Evolutionary conservation across 2,113 vertebrate genomes (phyloP), one percentile per base, ranked within the genome.

Genomic region (Phainopepla nitens): DNA sequence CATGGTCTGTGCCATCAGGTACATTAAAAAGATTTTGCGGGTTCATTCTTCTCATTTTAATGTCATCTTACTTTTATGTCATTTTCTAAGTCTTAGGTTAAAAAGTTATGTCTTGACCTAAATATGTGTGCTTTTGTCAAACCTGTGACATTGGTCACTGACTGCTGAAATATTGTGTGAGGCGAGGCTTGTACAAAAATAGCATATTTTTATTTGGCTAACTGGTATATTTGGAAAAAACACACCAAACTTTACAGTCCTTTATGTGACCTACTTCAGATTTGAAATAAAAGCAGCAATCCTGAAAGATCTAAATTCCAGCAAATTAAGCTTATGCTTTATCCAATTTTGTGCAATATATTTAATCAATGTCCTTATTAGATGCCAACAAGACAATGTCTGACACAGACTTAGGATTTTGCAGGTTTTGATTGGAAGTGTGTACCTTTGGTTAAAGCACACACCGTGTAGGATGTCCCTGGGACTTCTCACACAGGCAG

Each of bases 401-500:
- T 2, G 2, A 44, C 11, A 50, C 0, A 1, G 50, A 78, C 82
- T 57, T 70, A 29, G 41, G 41, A 20, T 61, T 69, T 65, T 73
- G 16, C 78, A 70, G n/a, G n/a, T 65, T 85, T 70, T 65, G 50
- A 51, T 72, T 0, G 2, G 49, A 69, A 65, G 18, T 36, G 33
- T 73, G 90, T 81, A 47, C 23, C n/a, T 72, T 58, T 50, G n/a
- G 36, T 51, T 75, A 73, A 94, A 82, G 61, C 42, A 91, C 20
- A 65, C 13, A 44, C 17, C 1, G 0, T 15, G 10, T 7, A 82
- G 45, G 61, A 39, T 20, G 7, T 44, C 47, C 51, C 42, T 58
- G 76, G 25, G 31, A 71, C 11, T 79, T 70, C 51, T 86, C 24
- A 5, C 1, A 20, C 0, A 0, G 23, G n/a, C 41, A 47, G 36